Evolutionary conservation across 2,797 vertebrate genomes (phyloP).

Genomic region (Apogon talboti): DNA sequence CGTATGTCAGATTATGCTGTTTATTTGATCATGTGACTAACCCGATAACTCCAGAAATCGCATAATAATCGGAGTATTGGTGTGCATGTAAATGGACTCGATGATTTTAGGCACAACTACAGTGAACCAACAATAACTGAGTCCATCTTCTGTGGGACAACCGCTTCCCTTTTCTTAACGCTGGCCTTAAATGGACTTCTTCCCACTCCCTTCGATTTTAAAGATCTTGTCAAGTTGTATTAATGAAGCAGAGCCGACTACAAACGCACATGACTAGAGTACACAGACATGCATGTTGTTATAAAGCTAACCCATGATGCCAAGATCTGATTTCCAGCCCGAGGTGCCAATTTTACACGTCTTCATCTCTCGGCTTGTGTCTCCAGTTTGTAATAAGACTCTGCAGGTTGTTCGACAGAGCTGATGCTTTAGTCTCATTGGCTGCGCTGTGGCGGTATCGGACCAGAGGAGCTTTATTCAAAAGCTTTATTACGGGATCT

Average conservation of each 20-base stretch:
- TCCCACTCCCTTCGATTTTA: too few relatives aligned
- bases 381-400: neutral
- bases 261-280: too few relatives aligned
- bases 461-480: neutral
- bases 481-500: constrained; percentile 17
- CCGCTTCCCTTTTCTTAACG: neutral
- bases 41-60: too few relatives aligned
- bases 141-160: neutral
- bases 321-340: constrained; percentile 13
- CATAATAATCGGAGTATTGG: too few relatives aligned
- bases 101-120: constrained; percentile 4
- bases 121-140: constrained; percentile 12
- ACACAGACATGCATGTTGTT: too few relatives aligned
- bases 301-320: constrained; percentile 2
- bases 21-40: too few relatives aligned
- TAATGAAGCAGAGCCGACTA: neutral
- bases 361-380: constrained; percentile 11
- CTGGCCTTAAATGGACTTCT: too few relatives aligned
- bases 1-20: too few relatives aligned
- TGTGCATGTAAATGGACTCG: too few relatives aligned
- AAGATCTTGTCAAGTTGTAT: constrained; percentile 6
- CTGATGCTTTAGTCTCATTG: neutral
- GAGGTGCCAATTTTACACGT: neutral
- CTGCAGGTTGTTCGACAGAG: neutral
- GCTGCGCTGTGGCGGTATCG: neutral